Evolutionary conservation across 2,797 vertebrate genomes (phyloP), one percentile per base, ranked within the genome.

Genomic region (Hyperoplus immaculatus): DNA sequence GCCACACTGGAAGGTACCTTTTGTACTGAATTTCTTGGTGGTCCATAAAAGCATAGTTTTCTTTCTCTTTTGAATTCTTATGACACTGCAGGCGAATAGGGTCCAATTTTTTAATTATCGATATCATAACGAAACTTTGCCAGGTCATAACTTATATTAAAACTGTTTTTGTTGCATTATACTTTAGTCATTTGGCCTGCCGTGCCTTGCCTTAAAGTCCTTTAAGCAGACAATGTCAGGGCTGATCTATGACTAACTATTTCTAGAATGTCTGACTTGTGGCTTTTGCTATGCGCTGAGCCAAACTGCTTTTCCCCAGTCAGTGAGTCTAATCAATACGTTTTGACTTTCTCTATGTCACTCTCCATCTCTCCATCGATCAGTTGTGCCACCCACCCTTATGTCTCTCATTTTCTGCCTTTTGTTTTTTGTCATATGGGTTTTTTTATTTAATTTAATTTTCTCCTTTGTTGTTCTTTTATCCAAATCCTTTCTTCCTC

Each of bases 311-410:
- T 71, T 66, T 72, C 49, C 73, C 67, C 72, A 67, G 49, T 47
- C 10, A 76, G 71, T n/a, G 69, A 61, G 74, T 65, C 53, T 21
- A 72, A 83, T 86, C 77, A 12, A 80, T 86, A 71, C 47, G 45
- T 36, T 65, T 41, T 56, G 57, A 64, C 81, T 69, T 71, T 72
- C 54, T 82, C 8, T 74, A 54, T 3, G 53, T 67, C 53, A 77
- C 39, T 76, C 41, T 78, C 49, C 46, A 4, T 79, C 59, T 73
- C 53, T 63, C 54, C 77, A 77, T 87, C 60, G 79, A 87, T 86
- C 78, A 11, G 73, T 59, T 8, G 36, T 80, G 68, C 67, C 54
- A n/a, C 60, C 69, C 60, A 46, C 64, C 74, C 10, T 67, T 45
- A 36, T 72, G 68, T 80, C 60, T 83, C 58, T 57, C 21, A 75